phyloP scores from a whole-genome alignment of 1,140 invertebrate species.

The Drosophila ercepeae region DNA sequence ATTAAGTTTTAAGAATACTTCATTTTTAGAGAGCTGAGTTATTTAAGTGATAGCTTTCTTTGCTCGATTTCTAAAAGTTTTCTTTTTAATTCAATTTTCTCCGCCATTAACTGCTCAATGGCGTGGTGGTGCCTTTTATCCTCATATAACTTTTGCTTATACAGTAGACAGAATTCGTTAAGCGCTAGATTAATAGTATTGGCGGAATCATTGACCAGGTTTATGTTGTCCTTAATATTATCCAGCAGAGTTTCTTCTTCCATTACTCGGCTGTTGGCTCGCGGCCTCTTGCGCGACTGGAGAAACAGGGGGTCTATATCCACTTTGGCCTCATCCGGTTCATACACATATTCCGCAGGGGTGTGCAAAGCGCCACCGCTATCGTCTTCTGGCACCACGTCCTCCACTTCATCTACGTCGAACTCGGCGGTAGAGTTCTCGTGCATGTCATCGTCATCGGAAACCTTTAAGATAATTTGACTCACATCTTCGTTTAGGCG shows the following conservation, averaged over 20 bases:
- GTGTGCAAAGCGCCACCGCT: constrained; percentile 37
- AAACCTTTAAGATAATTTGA: constrained; percentile 64
- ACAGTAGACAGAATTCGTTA: constrained; percentile 58
- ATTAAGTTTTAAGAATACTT: constrained; percentile 3
- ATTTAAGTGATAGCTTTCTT: constrained; percentile 55
- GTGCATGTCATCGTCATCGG: constrained; percentile 65
- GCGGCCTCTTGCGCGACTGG: constrained; percentile 42
- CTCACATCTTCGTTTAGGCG: constrained; percentile 64
- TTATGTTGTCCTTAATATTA: constrained; percentile 40
- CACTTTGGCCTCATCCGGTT: constrained; percentile 58
- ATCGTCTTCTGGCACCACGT: constrained; percentile 66
- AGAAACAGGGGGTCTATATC: constrained; percentile 60
- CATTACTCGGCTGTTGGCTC: constrained; percentile 6
- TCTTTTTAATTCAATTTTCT: constrained; percentile 64
- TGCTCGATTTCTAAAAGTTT: constrained; percentile 68
- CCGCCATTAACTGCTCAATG: constrained; percentile 61
- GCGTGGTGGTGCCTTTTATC: constrained; percentile 59
- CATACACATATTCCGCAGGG: constrained; percentile 55
- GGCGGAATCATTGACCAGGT: constrained; percentile 34
- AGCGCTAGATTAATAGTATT: constrained; percentile 36
- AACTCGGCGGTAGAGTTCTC: constrained; percentile 52
- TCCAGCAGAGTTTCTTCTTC: constrained; percentile 44
- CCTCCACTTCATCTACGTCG: constrained; percentile 64
- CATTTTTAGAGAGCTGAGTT: background rate
- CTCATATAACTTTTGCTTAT: constrained; percentile 62